Evolutionary conservation across 2,888 invertebrate species (phyloP).

Genomic region (Leptopilina syphax): DNA sequence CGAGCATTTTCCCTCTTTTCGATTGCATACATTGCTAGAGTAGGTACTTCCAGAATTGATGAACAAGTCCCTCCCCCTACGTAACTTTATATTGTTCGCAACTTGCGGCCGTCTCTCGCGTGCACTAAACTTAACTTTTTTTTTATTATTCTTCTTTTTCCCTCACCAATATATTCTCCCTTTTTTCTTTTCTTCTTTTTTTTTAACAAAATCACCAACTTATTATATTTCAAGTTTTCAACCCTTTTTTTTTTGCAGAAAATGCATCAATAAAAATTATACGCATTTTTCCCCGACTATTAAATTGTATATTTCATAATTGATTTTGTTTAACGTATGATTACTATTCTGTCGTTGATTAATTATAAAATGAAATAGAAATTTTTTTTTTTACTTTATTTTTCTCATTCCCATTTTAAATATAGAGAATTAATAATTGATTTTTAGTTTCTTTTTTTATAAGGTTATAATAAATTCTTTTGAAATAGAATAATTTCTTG

Average conservation of each 20-base stretch:
- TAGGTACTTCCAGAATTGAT: constrained; percentile 20
- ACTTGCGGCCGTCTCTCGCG: constrained; percentile 12
- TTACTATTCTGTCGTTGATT: not conserved
- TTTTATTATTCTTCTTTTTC: not conserved
- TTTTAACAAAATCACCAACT: not conserved
- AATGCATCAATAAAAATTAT: constrained; percentile 4
- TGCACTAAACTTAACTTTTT: constrained; percentile 21
- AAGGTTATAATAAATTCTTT: too few species aligned
- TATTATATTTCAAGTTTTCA: not conserved
- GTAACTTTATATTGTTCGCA: constrained; percentile 25
- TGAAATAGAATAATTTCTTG: too few species aligned
- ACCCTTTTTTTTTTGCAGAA: not conserved
- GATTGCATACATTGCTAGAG: constrained; percentile 55
- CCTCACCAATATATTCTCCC: not conserved
- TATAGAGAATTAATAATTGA: too few species aligned
- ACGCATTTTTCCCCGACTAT: not conserved
- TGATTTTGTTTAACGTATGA: constrained; percentile 1
- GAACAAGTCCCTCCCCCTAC: constrained; percentile 20
- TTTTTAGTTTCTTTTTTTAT: too few species aligned
- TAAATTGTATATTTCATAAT: constrained; percentile 9
- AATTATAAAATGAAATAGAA: not conserved
- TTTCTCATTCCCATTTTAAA: too few species aligned
- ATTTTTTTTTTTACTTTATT: not conserved
- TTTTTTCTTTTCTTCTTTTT: too few species aligned
- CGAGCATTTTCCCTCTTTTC: constrained; percentile 65